Base-by-base conservation (phyloP, 2,113 vertebrate genomes). In the Hemibagrus wyckioides region DNA sequence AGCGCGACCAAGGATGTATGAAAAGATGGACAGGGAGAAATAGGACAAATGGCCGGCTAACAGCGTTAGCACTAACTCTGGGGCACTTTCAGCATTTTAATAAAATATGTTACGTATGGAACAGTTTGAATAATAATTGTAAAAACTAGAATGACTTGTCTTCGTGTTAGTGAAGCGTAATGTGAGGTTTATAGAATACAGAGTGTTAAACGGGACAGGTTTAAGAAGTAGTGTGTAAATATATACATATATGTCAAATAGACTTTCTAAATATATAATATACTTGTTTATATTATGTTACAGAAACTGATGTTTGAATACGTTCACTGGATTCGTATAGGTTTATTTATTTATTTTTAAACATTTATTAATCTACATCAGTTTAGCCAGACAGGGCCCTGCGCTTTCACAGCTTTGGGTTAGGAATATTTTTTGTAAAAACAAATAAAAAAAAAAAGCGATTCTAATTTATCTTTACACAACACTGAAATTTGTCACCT, bases 11-110 rank as follows among this genome's bases (percentile, higher is more conserved):
- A 23, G 15, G 25, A 9, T 80, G 77, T 10, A 5, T 80, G 50
- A 33, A 23, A 23, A 56, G n/a, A 33, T 30, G 76, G 76, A 80
- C 79, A 36, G 54, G 79, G 54, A 59, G 54, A 59, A 81, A 41
- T 41, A 28, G 79, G 54, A 81, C 79, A 59, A 81, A 81, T 39
- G 54, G 79, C 56, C 56, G 54, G 79, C 79, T 81, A 81, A 28
- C 56, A 41, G 79, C 56, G 79, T 59, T 81, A 57, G 54, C 54
- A 81, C 9, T 11, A 7, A 59, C 79, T 59, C 21, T 17, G 15
- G 2, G 0, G 11, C n/a, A 8, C 2, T 81, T 80, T 39, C 3
- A 81, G 41, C 13, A 15, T 14, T 14, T 3, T 3, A 4, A 80
- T 3, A 10, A 80, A 57, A 57, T 14, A 28, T 50, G n/a, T 17